Evolutionary conservation across 2,888 invertebrate species (phyloP).

Genomic region (Synergus itoensis): DNA sequence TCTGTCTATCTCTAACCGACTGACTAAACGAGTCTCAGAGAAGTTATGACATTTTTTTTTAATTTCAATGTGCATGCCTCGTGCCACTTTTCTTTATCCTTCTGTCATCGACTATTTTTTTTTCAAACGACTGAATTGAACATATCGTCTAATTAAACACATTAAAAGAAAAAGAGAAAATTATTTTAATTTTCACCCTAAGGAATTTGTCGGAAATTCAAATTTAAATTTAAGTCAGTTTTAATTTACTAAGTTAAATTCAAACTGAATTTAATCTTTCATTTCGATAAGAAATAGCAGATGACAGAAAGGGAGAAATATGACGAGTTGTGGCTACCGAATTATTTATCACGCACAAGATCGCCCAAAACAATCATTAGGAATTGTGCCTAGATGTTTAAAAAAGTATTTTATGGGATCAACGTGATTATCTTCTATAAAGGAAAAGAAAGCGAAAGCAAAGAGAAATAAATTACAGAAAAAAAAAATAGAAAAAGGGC

Average conservation of each 20-base stretch:
- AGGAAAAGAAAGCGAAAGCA: slow-evolving; percentile 46
- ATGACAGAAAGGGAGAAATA: background rate
- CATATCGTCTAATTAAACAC: slow-evolving; percentile 28
- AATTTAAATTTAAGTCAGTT: background rate
- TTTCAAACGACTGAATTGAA: slow-evolving; percentile 13
- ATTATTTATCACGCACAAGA: slow-evolving; percentile 67
- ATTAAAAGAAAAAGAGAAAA: slow-evolving; percentile 42
- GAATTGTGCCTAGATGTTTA: slow-evolving; percentile 75
- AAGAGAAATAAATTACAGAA: slow-evolving; percentile 43
- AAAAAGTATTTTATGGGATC: slow-evolving; percentile 74
- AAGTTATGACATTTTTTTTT: slow-evolving; percentile 29
- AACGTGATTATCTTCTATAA: slow-evolving; percentile 69
- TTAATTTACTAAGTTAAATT: background rate
- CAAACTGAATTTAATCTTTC: background rate
- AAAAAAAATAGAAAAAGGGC: slow-evolving; percentile 47
- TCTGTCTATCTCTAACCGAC: slow-evolving; percentile 61
- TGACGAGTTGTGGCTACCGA: slow-evolving; percentile 17
- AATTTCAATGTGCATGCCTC: slow-evolving; percentile 13
- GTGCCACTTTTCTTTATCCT: slow-evolving; percentile 35
- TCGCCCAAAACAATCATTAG: slow-evolving; percentile 73
- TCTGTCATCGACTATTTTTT: slow-evolving; percentile 1
- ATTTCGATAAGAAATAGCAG: background rate
- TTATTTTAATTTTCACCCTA: background rate
- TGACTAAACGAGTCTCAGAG: slow-evolving; percentile 54
- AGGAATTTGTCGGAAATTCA: background rate